phyloP scores from a whole-genome alignment of 2,113 vertebrate species.

The Thalassoma bifasciatum region DNA sequence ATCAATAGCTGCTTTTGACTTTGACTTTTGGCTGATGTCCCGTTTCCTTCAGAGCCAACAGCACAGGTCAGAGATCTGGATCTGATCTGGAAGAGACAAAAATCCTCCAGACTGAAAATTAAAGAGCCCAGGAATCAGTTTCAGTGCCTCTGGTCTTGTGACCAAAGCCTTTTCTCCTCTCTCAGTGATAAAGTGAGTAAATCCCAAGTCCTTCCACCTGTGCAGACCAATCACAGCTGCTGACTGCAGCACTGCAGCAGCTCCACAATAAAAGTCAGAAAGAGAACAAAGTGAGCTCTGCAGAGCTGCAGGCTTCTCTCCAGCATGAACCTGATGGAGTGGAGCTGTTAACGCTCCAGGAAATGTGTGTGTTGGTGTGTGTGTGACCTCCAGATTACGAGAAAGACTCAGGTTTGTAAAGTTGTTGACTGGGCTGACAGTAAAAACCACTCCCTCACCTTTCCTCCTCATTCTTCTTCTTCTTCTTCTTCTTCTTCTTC shows the following conservation, averaged over 20 bases:
- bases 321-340: background rate
- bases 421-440: background rate
- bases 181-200: background rate
- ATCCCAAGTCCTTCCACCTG: background rate
- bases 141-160: background rate
- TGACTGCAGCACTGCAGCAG: background rate
- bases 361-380: background rate
- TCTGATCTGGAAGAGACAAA: conserved; percentile 19
- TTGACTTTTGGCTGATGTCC: background rate
- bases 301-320: background rate
- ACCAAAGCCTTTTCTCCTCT: background rate
- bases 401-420: background rate
- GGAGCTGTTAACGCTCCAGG: background rate
- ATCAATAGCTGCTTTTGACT: background rate
- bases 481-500: no score
- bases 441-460: no score
- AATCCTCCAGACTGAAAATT: conserved; percentile 12
- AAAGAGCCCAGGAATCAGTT: no score
- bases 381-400: background rate
- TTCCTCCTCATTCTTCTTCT: no score
- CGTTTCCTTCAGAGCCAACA: conserved; percentile 29
- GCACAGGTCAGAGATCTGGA: background rate
- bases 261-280: background rate
- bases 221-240: background rate
- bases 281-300: background rate